Conservation (phyloP, 2,888 invertebrate species). For the Eilema depressum region DNA sequence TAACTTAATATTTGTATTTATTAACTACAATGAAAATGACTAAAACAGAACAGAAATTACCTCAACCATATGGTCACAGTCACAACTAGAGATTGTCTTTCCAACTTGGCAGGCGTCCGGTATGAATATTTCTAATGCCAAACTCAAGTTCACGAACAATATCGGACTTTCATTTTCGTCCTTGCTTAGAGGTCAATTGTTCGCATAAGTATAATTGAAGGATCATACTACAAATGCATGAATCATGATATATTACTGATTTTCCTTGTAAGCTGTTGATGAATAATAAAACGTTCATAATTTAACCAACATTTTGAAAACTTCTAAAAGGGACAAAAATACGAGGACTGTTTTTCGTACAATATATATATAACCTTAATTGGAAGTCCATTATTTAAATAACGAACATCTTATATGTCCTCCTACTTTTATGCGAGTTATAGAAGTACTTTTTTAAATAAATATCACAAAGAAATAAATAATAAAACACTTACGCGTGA, state of each 20-base stretch:
- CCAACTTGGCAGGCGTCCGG: constrained; percentile 70
- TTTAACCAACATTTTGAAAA: constrained; percentile 28
- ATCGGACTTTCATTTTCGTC: constrained; percentile 50
- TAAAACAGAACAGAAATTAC: constrained; percentile 65
- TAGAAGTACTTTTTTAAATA: constrained; percentile 14
- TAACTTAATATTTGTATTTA: constrained; percentile 67
- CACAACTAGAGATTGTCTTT: constrained; percentile 55
- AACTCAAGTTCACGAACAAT: constrained; percentile 59
- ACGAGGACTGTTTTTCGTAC: constrained; percentile 20
- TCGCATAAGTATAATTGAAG: constrained; percentile 25
- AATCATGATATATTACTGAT: constrained; percentile 44
- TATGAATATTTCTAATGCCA: constrained; percentile 46
- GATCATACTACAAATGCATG: constrained; percentile 28
- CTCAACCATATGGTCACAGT: constrained; percentile 64
- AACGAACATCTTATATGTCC: constrained; percentile 14
- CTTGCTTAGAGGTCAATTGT: constrained; percentile 45
- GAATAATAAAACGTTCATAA: constrained; percentile 33
- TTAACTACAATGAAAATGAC: constrained; percentile 63
- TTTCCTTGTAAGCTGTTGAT: constrained; percentile 39
- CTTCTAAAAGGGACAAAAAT: constrained; percentile 31
- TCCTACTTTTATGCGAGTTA: constrained; percentile 24
- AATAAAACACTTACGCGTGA: constrained; percentile 29
- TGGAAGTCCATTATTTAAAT: constrained; percentile 6
- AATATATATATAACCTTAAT: constrained; percentile 7
- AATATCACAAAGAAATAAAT: constrained; percentile 32